Percentiles rank a stretch among this genome's conserved stretches.
Conservation (phyloP, 2,888 invertebrate species). For the Ochropacha duplaris region DNA sequence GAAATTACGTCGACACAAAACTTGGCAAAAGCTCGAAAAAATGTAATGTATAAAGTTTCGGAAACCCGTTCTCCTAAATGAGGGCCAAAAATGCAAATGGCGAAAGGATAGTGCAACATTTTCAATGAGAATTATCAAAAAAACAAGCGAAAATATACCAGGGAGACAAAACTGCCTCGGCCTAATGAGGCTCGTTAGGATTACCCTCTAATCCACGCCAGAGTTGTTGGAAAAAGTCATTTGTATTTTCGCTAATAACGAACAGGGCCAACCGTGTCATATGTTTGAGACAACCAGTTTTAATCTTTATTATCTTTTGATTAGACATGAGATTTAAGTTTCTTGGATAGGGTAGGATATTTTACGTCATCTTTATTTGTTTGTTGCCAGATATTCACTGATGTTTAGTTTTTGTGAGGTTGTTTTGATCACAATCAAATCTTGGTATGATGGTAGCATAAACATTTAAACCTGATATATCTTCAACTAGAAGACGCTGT, state of each 20-base stretch:
- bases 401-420: too few species aligned
- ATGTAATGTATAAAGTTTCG: background rate
- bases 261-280: constrained; percentile 11
- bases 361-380: too few species aligned
- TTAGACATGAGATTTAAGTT: background rate
- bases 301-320: background rate
- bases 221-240: constrained; percentile 27
- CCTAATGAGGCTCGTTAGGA: constrained; percentile 53
- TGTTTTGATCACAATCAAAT: too few species aligned
- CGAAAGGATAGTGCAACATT: constrained; percentile 12
- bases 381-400: background rate
- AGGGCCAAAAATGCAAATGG: constrained; percentile 9
- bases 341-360: too few species aligned
- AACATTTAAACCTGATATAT: too few species aligned
- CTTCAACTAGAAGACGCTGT: too few species aligned
- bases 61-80: background rate
- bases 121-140: background rate
- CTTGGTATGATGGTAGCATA: too few species aligned
- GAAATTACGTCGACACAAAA: too few species aligned
- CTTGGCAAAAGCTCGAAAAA: too few species aligned
- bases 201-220: constrained; percentile 36
- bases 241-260: constrained; percentile 21
- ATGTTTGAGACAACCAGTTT: background rate
- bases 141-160: constrained; percentile 6
- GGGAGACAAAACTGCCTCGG: background rate